A percentile compares a stretch with the other conserved stretches of the same genome.
Conservation (phyloP, 2,888 invertebrate species). For the Anagyrus pseudococci region DNA sequence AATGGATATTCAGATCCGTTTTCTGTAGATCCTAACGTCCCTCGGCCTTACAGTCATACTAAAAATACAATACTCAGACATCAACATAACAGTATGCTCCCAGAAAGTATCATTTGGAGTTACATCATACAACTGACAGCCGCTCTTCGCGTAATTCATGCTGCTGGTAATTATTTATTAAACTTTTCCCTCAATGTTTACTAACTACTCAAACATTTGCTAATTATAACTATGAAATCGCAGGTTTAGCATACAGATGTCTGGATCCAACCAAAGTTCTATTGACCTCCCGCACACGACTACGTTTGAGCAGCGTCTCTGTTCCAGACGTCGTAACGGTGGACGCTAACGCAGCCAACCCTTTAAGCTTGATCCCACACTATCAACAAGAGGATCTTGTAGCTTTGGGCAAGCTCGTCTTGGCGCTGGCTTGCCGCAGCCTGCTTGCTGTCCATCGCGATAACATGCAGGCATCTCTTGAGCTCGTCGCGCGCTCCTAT, state of each 20-base stretch:
- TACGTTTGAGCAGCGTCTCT: slow-evolving; percentile 82
- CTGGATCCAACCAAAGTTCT: slow-evolving; percentile 94
- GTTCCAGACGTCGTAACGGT: slow-evolving; percentile 82
- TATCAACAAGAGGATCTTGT: slow-evolving; percentile 92
- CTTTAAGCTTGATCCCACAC: slow-evolving; percentile 72
- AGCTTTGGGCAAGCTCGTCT: slow-evolving; percentile 87
- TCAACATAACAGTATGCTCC: slow-evolving; percentile 76
- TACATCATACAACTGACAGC: slow-evolving; percentile 95
- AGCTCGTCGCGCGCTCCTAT: slow-evolving; percentile 88
- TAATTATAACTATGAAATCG: slow-evolving; percentile 1
- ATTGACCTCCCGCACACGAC: slow-evolving; percentile 74
- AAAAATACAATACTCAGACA: slow-evolving; percentile 83
- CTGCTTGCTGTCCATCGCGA: slow-evolving; percentile 86
- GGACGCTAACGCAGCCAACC: slow-evolving; percentile 74
- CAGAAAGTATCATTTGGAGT: slow-evolving; percentile 94
- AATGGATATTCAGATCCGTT: slow-evolving; percentile 80
- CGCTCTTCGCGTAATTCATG: slow-evolving; percentile 90
- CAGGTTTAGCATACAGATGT: slow-evolving; percentile 77
- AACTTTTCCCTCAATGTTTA: too few relatives aligned
- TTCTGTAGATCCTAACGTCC: slow-evolving; percentile 81
- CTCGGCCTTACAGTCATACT: slow-evolving; percentile 81
- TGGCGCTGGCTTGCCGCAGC: slow-evolving; percentile 93
- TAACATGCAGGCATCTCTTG: slow-evolving; percentile 86
- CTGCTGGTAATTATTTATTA: slow-evolving; percentile 60
- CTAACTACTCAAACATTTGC: too few relatives aligned